Conservation (phyloP, 2,113 vertebrate genomes). For the Mobula birostris region DNA sequence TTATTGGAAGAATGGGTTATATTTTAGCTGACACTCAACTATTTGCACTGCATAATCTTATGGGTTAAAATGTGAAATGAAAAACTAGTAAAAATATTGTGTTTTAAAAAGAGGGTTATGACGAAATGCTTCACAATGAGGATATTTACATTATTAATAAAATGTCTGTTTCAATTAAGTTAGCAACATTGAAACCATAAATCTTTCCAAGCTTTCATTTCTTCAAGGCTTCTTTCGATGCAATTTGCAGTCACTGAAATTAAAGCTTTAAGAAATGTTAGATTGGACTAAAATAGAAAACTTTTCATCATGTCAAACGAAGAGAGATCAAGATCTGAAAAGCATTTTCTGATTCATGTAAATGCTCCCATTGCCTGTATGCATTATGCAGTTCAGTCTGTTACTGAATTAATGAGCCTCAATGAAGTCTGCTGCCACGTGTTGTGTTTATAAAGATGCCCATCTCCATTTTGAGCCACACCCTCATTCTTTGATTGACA, state of each 20-base stretch:
- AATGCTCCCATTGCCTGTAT: neutral
- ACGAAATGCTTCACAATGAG: neutral
- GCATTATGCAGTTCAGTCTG: slow-evolving; percentile 33
- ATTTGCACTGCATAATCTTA: neutral
- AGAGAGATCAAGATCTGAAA: neutral
- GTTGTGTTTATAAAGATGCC: neutral
- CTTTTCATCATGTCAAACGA: neutral
- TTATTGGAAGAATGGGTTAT: neutral
- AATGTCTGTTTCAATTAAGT: neutral
- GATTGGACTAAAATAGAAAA: neutral
- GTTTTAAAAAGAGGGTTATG: neutral
- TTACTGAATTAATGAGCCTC: slow-evolving; percentile 12
- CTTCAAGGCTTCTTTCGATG: too few relatives aligned
- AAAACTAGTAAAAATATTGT: neutral
- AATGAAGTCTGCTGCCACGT: neutral
- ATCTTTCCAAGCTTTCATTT: neutral
- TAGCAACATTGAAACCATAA: neutral
- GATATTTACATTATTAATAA: neutral
- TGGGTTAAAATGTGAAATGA: neutral
- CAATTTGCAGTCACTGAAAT: neutral
- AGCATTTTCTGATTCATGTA: slow-evolving; percentile 26
- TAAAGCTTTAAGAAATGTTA: neutral
- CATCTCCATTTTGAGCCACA: neutral
- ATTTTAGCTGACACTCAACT: neutral
- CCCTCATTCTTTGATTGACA: neutral